Evolutionary conservation across 2,888 invertebrate species (phyloP), one percentile per base, ranked within the genome.

Genomic region (Lasioglossum oenotherae): DNA sequence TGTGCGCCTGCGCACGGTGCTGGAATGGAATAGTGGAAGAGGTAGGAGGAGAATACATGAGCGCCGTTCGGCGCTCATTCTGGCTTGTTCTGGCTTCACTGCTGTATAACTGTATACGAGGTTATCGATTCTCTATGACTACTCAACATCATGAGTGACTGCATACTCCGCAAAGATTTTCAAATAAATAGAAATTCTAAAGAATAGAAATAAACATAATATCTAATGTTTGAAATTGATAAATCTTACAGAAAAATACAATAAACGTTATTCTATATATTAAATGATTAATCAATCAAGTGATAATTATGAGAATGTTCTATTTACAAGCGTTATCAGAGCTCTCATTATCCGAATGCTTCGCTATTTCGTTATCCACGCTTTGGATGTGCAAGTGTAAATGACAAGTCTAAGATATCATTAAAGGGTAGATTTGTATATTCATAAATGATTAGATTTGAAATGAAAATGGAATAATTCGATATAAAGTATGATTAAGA

Each of bases 111-210:
- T 44, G 12, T 44, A 12, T 44, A 41, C 44, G 44, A 44, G 35
- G 19, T 35, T 69, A 69, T 38, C 41, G 73, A 46, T 46, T 46
- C 38, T 46, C 74, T 49, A 41, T 71, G 71, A 69, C 38, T 71
- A 71, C n/a, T 71, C 71, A 76, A 41, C n/a, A 46, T 76, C 64
- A 76, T 76, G 64, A 64, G 44, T 41, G 71, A 41, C 41, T 41
- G n/a, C 71, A 41, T 71, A n/a, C n/a, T n/a, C n/a, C 2, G 5
- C 12, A 71, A 41, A 41, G 41, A 71, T 71, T 41, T n/a, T n/a
- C 41, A 41, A 38, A 41, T 12, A 41, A 44, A 41, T 41, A 71
- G 12, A 41, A 71, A 71, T 41, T 41, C 10, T n/a, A 14, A 71
- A 41, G n/a, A n/a, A 71, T n/a, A n/a, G 12, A 12, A 41, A 1